phyloP scores from a whole-genome alignment of 2,797 vertebrate species.

The Pachyuromys duprasi region DNA sequence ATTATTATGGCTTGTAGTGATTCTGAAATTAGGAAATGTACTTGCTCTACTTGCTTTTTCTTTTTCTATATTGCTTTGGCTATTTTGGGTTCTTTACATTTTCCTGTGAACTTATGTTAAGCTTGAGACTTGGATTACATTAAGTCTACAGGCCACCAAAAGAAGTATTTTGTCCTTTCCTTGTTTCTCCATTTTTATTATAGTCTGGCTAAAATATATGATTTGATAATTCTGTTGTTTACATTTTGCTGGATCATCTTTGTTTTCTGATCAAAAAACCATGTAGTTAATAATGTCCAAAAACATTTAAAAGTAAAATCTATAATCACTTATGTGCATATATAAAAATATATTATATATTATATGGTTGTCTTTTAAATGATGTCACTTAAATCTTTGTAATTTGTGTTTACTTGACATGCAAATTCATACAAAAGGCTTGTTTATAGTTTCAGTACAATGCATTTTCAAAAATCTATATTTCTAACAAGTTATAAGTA shows the following conservation, averaged over 20 bases:
- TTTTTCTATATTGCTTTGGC: background rate
- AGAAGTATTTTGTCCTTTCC: background rate
- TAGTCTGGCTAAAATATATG: background rate
- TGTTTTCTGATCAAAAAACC: conserved; percentile 23
- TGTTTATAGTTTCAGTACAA: background rate
- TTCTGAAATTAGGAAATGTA: background rate
- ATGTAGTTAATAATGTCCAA: background rate
- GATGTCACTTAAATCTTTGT: background rate
- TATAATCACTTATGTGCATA: background rate
- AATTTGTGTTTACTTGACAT: background rate
- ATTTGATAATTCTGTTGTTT: background rate
- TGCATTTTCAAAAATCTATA: background rate
- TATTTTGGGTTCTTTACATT: background rate
- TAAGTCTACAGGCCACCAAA: background rate
- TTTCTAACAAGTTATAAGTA: background rate
- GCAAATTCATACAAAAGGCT: background rate
- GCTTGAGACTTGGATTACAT: background rate
- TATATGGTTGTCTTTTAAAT: background rate
- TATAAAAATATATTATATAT: background rate
- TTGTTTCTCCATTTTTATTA: background rate
- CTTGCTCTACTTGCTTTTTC: background rate
- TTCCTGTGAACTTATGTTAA: background rate
- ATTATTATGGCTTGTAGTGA: too few relatives aligned
- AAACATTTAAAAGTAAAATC: conserved; percentile 24
- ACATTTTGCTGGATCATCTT: conserved; percentile 36